Evolutionary conservation across 2,888 invertebrate genomes (phyloP).

Genomic region (Nomada ferruginata): DNA sequence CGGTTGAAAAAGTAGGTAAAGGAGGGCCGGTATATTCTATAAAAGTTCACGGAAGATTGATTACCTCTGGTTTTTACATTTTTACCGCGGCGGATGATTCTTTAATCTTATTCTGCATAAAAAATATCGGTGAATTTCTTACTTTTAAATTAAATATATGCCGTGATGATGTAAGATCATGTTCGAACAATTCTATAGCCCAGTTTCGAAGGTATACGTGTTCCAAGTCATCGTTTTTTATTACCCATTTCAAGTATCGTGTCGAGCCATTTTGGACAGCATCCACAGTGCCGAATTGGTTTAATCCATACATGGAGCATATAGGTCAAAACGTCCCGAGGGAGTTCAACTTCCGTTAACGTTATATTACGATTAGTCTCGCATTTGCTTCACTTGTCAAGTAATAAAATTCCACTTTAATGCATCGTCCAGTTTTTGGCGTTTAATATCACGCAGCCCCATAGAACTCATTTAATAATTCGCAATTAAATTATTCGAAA

Average conservation of each 20-base stretch:
- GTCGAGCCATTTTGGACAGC: conserved; percentile 20
- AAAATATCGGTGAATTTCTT: neutral
- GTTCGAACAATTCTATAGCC: conserved; percentile 2
- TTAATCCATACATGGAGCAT: conserved; percentile 24
- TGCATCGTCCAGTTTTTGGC: neutral
- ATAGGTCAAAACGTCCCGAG: conserved; percentile 28
- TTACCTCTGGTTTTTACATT: neutral
- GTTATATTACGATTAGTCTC: conserved; percentile 28
- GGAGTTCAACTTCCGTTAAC: conserved; percentile 16
- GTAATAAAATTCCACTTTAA: conserved; percentile 20
- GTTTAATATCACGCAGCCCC: neutral
- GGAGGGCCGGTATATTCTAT: neutral
- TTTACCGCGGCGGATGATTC: neutral
- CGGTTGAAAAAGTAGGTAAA: neutral
- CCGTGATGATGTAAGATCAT: neutral
- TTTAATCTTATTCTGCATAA: neutral
- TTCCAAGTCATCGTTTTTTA: conserved; percentile 12
- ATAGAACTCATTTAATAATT: neutral
- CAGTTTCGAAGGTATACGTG: neutral
- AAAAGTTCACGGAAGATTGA: neutral
- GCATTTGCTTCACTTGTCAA: conserved; percentile 19
- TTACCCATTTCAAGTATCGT: conserved; percentile 13
- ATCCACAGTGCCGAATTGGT: conserved; percentile 26
- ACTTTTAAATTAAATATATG: neutral
- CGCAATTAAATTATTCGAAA: too few species aligned